phyloP scores from a whole-genome alignment of 2,113 vertebrate genomes.

The Tetrax tetrax region DNA sequence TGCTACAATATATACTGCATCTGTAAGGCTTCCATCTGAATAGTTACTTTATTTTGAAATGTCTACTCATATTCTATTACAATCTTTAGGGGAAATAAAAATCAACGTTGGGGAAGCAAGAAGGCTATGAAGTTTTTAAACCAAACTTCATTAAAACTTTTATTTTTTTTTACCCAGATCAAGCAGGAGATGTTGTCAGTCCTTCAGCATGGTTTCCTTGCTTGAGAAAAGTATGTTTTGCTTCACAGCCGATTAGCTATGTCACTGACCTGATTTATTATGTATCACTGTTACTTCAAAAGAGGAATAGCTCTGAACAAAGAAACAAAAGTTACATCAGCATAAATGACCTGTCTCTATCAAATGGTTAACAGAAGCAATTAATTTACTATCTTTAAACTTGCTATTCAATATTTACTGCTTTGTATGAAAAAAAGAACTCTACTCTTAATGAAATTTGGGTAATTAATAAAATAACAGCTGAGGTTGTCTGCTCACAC shows the following conservation, averaged over 20 bases:
- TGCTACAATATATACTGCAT: neutral
- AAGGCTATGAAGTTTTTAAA: neutral
- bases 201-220: neutral
- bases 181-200: neutral
- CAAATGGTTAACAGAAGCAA: neutral
- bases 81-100: neutral
- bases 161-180: neutral
- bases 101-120: neutral
- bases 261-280: constrained; percentile 51
- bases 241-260: neutral
- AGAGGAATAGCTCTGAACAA: constrained; percentile 24
- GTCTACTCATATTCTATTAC: neutral
- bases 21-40: neutral
- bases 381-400: neutral
- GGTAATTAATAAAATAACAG: neutral
- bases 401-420: neutral
- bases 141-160: neutral
- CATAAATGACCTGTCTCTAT: neutral
- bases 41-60: neutral
- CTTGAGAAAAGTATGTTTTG: constrained; percentile 13
- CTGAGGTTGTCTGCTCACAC: neutral
- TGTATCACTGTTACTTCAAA: constrained; percentile 34
- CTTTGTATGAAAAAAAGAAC: neutral
- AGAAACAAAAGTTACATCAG: neutral
- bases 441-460: neutral